phyloP scores from a whole-genome alignment of 2,113 vertebrate species.

The Grus americana region DNA sequence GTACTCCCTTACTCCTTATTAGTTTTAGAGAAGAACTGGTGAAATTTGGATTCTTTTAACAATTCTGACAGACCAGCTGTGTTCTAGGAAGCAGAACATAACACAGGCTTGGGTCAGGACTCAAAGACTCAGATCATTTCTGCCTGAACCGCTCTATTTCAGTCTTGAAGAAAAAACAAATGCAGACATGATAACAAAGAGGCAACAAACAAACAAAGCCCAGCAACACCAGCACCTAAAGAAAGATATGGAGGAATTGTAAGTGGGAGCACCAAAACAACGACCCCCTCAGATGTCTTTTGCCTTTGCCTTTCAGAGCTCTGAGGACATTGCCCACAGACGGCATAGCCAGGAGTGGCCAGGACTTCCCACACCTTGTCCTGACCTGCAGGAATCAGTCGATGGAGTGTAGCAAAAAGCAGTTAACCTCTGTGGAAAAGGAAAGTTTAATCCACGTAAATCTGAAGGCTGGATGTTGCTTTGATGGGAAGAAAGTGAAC shows the following conservation, averaged over 20 bases:
- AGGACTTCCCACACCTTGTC: not conserved
- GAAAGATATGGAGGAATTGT: not conserved
- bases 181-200: not conserved
- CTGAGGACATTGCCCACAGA: not conserved
- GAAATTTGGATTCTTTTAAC: not conserved
- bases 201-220: not conserved
- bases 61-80: not conserved
- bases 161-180: not conserved
- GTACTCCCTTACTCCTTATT: not conserved
- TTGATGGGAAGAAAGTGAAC: not conserved
- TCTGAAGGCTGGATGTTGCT: not conserved
- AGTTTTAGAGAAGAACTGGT: not conserved
- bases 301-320: not conserved
- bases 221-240: not conserved
- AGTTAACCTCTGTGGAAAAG: not conserved
- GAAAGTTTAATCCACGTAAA: not conserved
- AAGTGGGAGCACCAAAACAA: not conserved
- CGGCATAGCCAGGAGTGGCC: rapidly evolving
- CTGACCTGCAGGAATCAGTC: not conserved
- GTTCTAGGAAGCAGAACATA: not conserved
- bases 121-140: not conserved
- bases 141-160: not conserved
- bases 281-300: not conserved
- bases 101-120: not conserved
- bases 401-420: not conserved